phyloP scores from a whole-genome alignment of 2,888 invertebrate species.

The Panzeria rudis region DNA sequence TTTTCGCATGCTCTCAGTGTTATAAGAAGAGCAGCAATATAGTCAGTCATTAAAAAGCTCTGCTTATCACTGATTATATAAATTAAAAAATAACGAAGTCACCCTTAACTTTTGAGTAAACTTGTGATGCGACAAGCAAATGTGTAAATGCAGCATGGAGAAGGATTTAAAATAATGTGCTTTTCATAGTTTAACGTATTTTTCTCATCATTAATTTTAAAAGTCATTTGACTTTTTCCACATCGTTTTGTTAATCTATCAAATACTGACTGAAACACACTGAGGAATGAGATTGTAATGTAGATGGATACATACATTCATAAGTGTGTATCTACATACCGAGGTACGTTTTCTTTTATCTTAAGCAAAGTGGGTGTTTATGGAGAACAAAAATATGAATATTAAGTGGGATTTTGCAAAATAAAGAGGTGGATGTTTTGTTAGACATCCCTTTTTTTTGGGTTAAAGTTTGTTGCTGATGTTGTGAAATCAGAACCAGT shows the following conservation, averaged over 20 bases:
- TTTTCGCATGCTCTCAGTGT: constrained; percentile 19
- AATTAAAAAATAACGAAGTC: constrained; percentile 65
- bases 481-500: background rate
- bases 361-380: constrained; percentile 54
- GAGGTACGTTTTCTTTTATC: constrained; percentile 15
- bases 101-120: constrained; percentile 55
- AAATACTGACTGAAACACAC: constrained; percentile 39
- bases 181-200: constrained; percentile 59
- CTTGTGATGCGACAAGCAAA: background rate
- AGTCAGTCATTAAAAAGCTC: constrained; percentile 52
- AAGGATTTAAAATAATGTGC: constrained; percentile 57
- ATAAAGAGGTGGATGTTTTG: constrained; percentile 22
- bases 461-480: background rate
- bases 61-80: constrained; percentile 66
- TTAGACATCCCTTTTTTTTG: background rate
- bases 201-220: constrained; percentile 71
- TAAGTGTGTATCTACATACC: background rate
- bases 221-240: constrained; percentile 70
- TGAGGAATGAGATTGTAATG: constrained; percentile 37
- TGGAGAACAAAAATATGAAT: constrained; percentile 38
- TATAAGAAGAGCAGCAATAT: constrained; percentile 8
- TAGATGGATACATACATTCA: background rate
- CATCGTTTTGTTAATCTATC: constrained; percentile 69
- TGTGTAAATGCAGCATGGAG: background rate
- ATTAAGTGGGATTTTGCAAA: constrained; percentile 25